Evolutionary conservation across 2,888 invertebrate genomes (phyloP).

Genomic region (Cephalotes varians): DNA sequence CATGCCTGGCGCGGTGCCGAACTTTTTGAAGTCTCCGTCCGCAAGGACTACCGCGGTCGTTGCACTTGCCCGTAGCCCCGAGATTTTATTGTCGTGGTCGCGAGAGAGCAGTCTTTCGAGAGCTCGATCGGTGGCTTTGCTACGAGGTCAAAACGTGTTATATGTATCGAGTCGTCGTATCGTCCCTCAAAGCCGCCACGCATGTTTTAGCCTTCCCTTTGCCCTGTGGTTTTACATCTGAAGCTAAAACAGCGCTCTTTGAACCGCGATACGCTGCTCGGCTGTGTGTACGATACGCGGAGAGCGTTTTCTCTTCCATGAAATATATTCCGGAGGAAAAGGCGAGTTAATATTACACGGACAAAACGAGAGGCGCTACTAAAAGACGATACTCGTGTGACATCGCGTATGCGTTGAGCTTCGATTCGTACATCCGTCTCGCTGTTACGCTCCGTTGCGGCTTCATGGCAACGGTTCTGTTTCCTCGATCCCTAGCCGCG

Average conservation of each 20-base stretch:
- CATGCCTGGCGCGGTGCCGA: slow-evolving; percentile 36
- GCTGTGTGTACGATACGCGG: not conserved
- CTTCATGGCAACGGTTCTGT: slow-evolving; percentile 30
- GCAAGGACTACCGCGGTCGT: slow-evolving; percentile 40
- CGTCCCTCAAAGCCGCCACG: slow-evolving; percentile 36
- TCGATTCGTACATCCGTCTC: slow-evolving; percentile 14
- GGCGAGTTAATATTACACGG: slow-evolving; percentile 15
- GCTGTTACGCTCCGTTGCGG: not conserved
- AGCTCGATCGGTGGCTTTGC: slow-evolving; percentile 50
- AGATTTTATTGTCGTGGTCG: slow-evolving; percentile 59
- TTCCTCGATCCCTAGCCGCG: slow-evolving; percentile 59
- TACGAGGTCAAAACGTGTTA: slow-evolving; percentile 15
- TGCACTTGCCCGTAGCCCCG: slow-evolving; percentile 48
- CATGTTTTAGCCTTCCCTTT: slow-evolving; percentile 11
- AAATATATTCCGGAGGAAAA: slow-evolving; percentile 14
- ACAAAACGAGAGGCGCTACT: slow-evolving; percentile 1
- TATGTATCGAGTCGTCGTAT: slow-evolving; percentile 55
- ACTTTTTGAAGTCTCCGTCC: slow-evolving; percentile 66
- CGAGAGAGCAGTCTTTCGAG: slow-evolving; percentile 61
- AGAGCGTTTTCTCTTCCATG: not conserved
- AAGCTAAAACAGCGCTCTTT: slow-evolving; percentile 34
- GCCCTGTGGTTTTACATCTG: not conserved
- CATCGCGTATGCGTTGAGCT: slow-evolving; percentile 3
- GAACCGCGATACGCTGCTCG: not conserved
- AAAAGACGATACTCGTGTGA: slow-evolving; percentile 9